Conservation (phyloP, 2,888 invertebrate genomes). For the Acanthosoma haemorrhoidale region DNA sequence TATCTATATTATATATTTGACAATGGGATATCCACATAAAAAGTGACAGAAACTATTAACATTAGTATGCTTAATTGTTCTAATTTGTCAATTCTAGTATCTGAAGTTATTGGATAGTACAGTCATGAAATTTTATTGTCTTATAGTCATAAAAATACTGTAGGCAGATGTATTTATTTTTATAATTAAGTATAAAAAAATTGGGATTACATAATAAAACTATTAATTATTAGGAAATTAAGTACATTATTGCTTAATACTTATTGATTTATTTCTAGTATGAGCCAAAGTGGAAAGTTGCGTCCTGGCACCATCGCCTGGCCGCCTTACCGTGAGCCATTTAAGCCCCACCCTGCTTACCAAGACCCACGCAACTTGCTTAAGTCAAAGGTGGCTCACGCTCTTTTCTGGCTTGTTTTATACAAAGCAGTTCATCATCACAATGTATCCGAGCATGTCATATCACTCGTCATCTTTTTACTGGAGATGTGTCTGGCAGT, state of each 20-base stretch:
- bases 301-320: conserved; percentile 57
- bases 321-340: conserved; percentile 76
- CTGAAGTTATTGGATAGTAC: too few species aligned
- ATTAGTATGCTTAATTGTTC: too few species aligned
- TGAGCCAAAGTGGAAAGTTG: conserved; percentile 57
- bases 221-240: too few species aligned
- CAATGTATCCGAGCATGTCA: conserved; percentile 77
- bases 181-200: background rate
- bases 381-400: conserved; percentile 60
- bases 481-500: conserved; percentile 64
- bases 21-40: too few species aligned
- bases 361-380: conserved; percentile 62
- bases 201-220: too few species aligned
- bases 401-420: conserved; percentile 72
- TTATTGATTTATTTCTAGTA: conserved; percentile 47
- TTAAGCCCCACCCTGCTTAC: conserved; percentile 58
- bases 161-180: background rate
- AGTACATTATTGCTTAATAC: too few species aligned
- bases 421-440: conserved; percentile 72
- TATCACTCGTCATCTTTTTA: conserved; percentile 79
- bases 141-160: background rate
- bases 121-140: too few species aligned
- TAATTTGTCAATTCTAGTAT: too few species aligned
- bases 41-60: too few species aligned
- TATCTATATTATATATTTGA: too few species aligned